A percentile compares a stretch with the other conserved stretches of the same genome.
Evolutionary conservation across 2,113 vertebrate species (phyloP).

Genomic region (Phalacrocorax pelagicus): DNA sequence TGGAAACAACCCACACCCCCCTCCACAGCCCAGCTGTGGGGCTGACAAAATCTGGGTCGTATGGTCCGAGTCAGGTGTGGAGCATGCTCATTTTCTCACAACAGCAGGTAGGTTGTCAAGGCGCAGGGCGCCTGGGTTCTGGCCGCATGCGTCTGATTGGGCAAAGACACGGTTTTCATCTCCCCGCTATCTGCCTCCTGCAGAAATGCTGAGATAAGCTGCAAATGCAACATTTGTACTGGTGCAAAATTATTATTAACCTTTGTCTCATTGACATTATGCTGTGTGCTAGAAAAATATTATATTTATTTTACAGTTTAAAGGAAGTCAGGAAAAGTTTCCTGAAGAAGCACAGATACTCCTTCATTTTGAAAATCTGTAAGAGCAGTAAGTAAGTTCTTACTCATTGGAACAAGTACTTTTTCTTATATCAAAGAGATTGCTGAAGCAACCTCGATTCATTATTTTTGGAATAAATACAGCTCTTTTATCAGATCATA

Average conservation of each 20-base stretch:
- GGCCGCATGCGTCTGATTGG: neutral
- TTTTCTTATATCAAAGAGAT: neutral
- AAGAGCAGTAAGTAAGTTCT: neutral
- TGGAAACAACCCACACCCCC: neutral
- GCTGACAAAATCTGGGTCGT: neutral
- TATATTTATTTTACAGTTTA: neutral
- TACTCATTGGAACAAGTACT: neutral
- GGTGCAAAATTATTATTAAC: neutral
- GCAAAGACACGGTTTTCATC: neutral
- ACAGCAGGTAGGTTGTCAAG: neutral
- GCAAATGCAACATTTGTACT: neutral
- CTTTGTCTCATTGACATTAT: neutral
- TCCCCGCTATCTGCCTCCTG: neutral
- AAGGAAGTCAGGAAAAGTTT: neutral
- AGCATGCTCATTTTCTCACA: neutral
- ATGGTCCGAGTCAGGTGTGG: fast-evolving
- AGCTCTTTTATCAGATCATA: neutral
- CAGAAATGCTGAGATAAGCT: neutral
- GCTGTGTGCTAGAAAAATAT: neutral
- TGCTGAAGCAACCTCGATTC: neutral
- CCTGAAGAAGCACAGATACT: neutral
- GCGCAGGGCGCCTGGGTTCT: neutral
- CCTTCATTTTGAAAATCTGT: neutral
- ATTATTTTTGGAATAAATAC: neutral
- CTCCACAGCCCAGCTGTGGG: neutral